Percentiles rank a stretch among this genome's conserved stretches.
Conservation (phyloP, 1,140 invertebrate species). For the Samia ricini region DNA sequence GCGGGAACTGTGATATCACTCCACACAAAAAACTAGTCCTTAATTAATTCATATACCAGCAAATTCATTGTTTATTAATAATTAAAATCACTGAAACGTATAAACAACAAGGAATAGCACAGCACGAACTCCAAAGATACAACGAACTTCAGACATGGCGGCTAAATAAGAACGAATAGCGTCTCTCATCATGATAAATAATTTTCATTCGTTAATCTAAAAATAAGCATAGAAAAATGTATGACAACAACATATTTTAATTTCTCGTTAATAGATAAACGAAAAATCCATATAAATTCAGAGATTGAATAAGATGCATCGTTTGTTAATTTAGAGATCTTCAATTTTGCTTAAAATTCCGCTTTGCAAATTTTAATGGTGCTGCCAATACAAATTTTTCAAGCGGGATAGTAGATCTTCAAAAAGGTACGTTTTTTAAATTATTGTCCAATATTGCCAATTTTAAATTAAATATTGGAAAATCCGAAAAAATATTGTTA, state of each 20-base stretch:
- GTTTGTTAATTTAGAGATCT: background rate
- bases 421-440: no score
- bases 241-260: conserved; percentile 54
- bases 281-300: conserved; percentile 5
- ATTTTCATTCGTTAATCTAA: conserved; percentile 60
- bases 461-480: no score
- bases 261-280: conserved; percentile 34
- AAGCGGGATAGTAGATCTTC: no score
- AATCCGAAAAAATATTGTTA: no score
- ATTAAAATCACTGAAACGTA: conserved; percentile 67
- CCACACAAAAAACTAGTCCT: conserved; percentile 59
- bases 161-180: conserved; percentile 66
- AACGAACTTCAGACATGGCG: conserved; percentile 74
- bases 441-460: no score
- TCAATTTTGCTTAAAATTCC: conserved; percentile 3
- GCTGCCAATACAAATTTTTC: conserved; percentile 6
- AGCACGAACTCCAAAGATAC: conserved; percentile 68
- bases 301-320: conserved; percentile 12
- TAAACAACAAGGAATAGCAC: conserved; percentile 72
- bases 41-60: conserved; percentile 53
- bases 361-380: conserved; percentile 4
- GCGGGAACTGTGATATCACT: conserved; percentile 60
- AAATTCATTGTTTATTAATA: conserved; percentile 60
- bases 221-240: conserved; percentile 52
- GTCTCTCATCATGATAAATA: conserved; percentile 61